Percentiles rank a stretch among this genome's conserved stretches.
phyloP scores from a whole-genome alignment of 2,888 invertebrate genomes.

The Zaprionus obscuricornis region DNA sequence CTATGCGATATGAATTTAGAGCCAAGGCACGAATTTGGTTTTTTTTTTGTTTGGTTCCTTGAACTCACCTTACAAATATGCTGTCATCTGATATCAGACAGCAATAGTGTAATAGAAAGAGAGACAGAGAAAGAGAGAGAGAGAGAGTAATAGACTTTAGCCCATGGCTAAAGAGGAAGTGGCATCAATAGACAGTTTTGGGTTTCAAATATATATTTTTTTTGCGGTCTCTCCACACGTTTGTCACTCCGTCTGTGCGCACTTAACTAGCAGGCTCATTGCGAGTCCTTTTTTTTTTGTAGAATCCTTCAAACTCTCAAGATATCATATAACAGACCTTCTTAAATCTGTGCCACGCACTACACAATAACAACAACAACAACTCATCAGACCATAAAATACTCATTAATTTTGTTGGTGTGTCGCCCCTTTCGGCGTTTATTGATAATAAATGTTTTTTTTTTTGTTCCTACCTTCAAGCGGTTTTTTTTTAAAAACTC shows the following conservation, averaged over 20 bases:
- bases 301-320: too few relatives aligned
- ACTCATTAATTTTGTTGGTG: constrained; percentile 41
- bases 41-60: constrained; percentile 42
- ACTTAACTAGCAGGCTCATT: constrained; percentile 57
- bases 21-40: constrained; percentile 32
- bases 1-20: constrained; percentile 32
- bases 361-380: too few relatives aligned
- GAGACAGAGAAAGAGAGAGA: neutral
- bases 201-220: constrained; percentile 53
- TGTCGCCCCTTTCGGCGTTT: constrained; percentile 41
- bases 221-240: constrained; percentile 22
- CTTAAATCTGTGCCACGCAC: constrained; percentile 64
- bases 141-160: neutral
- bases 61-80: constrained; percentile 36
- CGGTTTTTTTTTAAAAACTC: too few relatives aligned
- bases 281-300: neutral
- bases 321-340: constrained; percentile 18
- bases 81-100: constrained; percentile 65
- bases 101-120: neutral
- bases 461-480: constrained; percentile 43
- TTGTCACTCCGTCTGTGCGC: too few relatives aligned
- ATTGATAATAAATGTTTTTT: constrained; percentile 51
- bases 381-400: constrained; percentile 53
- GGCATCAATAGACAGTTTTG: constrained; percentile 46
- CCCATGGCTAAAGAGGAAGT: constrained; percentile 18